Evolutionary conservation across 2,113 vertebrate species (phyloP), one percentile per base, ranked within the genome.

Genomic region (Nyctereutes procyonoides): DNA sequence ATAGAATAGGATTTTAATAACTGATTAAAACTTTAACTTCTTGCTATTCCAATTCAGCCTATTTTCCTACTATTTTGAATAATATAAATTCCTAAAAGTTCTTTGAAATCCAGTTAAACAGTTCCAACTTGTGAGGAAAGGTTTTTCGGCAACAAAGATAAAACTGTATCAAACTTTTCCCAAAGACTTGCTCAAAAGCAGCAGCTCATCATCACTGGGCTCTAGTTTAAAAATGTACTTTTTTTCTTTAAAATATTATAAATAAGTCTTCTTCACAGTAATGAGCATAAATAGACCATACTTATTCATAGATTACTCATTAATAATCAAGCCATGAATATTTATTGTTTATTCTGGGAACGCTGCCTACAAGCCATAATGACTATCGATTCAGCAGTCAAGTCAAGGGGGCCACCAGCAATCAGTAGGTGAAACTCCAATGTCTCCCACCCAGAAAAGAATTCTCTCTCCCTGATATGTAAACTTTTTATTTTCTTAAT

Each of bases 271-370:
- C 95, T 55, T 32, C 32, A 13, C 51, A 93, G 93, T 58, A 98
- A 98, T 74, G 79, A 97, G 87, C 86, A 97, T 67, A 98, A 98
- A 97, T n/a, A 82, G 58, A 95, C 92, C 79, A 43, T 2, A 6
- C 43, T 97, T 98, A 98, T 93, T 98, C 83, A 97, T 35, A 97
- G 60, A 93, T 90, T 97, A 95, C 95, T 97, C 97, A 96, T 28
- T 98, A 98, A 88, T 95, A 98, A 88, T 96, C 85, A 98, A 97
- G 95, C 43, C 95, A 98, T 80, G 35, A 98, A 84, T 98, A 98
- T 76, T 90, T 97, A 98, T 93, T 96, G 93, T 98, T 98, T 97
- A 96, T 97, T 98, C 97, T 55, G 95, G 96, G 98, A 98, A 96
- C 51, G n/a, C 60, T 96, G 88, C 77, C 90, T 97, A 93, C 5